Percentiles rank a stretch among this genome's conserved stretches.
Evolutionary conservation across 2,113 vertebrate genomes (phyloP).

Genomic region (Anhinga anhinga): DNA sequence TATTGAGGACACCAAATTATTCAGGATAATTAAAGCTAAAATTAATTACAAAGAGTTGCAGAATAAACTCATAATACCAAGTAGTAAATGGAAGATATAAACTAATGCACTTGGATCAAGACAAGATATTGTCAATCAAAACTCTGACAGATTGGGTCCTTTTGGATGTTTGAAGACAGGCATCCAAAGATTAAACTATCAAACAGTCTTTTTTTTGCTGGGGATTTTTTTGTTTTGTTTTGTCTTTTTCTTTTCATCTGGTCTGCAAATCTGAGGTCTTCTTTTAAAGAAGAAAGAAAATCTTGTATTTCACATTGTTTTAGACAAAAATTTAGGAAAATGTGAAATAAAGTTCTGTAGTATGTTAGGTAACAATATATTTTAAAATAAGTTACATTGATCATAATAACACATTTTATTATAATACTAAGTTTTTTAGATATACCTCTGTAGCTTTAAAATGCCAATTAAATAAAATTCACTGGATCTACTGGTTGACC

Average conservation of each 20-base stretch:
- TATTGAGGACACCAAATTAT: background rate
- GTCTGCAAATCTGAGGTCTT: background rate
- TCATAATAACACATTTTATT: background rate
- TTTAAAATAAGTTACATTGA: background rate
- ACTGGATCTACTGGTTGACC: background rate
- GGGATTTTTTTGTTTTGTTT: background rate
- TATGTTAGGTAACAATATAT: background rate
- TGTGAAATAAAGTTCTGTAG: background rate
- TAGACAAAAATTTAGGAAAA: background rate
- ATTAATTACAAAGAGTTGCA: background rate
- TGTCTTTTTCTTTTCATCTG: background rate
- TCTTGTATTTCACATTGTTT: background rate
- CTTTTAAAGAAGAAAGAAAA: background rate
- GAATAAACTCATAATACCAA: background rate
- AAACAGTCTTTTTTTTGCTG: background rate
- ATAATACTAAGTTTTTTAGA: background rate
- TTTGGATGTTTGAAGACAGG: background rate
- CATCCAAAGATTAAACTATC: background rate
- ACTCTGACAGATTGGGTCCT: background rate
- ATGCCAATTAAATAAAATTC: background rate
- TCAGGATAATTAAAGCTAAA: background rate
- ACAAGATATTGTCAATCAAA: background rate
- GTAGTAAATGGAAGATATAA: background rate
- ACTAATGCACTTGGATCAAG: background rate
- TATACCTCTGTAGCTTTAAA: background rate